A percentile compares a stretch with the other conserved stretches of the same genome.
Conservation (phyloP, 2,113 vertebrate species). For the Tetraodon nigroviridis region DNA sequence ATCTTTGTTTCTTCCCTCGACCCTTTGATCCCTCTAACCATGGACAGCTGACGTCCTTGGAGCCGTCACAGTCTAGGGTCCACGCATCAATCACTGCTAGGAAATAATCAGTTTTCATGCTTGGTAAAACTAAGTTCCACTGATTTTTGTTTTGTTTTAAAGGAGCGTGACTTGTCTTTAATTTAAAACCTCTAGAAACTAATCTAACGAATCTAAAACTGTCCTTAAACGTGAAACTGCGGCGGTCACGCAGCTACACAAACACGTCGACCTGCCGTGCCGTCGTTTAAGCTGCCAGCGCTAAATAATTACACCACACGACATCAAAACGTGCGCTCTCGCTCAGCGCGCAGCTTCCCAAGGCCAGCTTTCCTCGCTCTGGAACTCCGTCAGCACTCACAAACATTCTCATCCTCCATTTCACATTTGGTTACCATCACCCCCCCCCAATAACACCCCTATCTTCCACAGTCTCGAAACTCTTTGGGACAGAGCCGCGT, state of each 20-base stretch:
- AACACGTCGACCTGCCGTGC: not conserved
- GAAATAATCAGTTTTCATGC: constrained; percentile 5
- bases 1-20: constrained; percentile 6
- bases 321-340: not conserved
- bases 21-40: constrained; percentile 14
- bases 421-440: constrained; percentile 69
- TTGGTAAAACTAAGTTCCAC: constrained; percentile 19
- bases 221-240: not conserved
- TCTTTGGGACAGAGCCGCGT: constrained; percentile 57
- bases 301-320: no score
- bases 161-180: not conserved
- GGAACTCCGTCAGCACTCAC: constrained; percentile 22
- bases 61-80: constrained; percentile 20
- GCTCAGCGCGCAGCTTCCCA: constrained; percentile 25
- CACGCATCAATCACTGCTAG: not conserved
- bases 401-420: constrained; percentile 44
- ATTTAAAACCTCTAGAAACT: not conserved
- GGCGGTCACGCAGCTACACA: not conserved
- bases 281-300: no score
- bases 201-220: not conserved
- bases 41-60: constrained; percentile 50
- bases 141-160: not conserved
- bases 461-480: constrained; percentile 73
- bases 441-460: constrained; percentile 50
- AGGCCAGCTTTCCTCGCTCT: constrained; percentile 24